A percentile compares a stretch with the other conserved stretches of the same genome.
These are phyloP conservation scores for Standfussiana lucernea DNA, from an alignment of 2,888 invertebrate species.

Conservation along the genomic window DNA sequence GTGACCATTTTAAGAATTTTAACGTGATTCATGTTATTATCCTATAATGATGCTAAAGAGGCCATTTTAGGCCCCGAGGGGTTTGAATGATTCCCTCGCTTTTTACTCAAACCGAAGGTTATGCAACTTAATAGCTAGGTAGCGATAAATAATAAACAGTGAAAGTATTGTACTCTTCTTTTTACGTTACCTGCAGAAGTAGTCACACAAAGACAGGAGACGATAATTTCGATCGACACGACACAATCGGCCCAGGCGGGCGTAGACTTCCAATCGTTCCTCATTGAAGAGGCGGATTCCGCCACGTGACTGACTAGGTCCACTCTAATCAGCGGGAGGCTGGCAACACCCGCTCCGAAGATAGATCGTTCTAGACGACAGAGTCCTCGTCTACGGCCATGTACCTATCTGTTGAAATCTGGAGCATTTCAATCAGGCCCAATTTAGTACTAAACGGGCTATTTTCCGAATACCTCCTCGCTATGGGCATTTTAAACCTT, in stretches of 20 bases:
- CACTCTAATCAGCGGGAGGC: slow-evolving; percentile 25
- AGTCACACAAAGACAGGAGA: not conserved
- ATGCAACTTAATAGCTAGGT: not conserved
- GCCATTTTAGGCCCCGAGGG: no score
- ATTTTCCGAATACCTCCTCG: slow-evolving; percentile 11
- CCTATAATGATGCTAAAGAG: no score
- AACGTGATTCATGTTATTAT: no score
- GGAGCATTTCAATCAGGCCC: slow-evolving; percentile 82
- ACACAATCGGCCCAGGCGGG: slow-evolving; percentile 1
- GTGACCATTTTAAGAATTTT: no score
- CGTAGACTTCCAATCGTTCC: slow-evolving; percentile 7
- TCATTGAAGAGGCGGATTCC: slow-evolving; percentile 19
- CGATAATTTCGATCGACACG: slow-evolving; percentile 14
- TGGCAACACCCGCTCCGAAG: not conserved
- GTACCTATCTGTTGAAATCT: slow-evolving; percentile 73
- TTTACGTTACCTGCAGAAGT: not conserved
- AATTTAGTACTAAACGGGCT: slow-evolving; percentile 74
- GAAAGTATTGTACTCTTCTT: not conserved
- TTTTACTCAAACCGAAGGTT: not conserved
- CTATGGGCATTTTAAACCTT: slow-evolving; percentile 31
- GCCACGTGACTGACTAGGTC: slow-evolving; percentile 32
- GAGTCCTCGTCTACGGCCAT: not conserved
- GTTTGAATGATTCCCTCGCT: not conserved
- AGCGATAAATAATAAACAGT: not conserved
- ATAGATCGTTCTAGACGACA: slow-evolving; percentile 52